A percentile compares a stretch with the other conserved stretches of the same genome.
These are phyloP conservation scores for Athene noctua DNA, from an alignment of 2,113 vertebrate genomes.

Conservation along the genomic window DNA sequence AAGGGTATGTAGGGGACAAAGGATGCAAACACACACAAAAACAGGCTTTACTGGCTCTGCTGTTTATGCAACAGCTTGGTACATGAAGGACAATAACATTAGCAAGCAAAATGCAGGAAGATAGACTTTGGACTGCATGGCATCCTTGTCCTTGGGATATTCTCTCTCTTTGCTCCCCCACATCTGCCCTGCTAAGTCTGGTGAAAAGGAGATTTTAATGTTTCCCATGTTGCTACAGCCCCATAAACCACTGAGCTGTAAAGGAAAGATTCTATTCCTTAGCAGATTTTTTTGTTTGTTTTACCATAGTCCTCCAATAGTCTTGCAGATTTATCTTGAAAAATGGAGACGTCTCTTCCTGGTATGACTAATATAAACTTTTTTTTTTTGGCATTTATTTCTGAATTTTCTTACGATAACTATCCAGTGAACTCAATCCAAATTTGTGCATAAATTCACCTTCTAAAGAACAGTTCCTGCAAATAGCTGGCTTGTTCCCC, in stretches of 20 bases:
- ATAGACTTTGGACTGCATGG: neutral
- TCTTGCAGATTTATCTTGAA: neutral
- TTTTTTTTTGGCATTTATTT: neutral
- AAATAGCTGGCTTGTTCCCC: neutral
- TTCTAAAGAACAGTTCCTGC: neutral
- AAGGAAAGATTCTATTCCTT: neutral
- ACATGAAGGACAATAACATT: neutral
- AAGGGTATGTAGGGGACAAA: constrained; percentile 40
- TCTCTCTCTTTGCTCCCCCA: neutral
- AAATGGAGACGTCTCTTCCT: neutral
- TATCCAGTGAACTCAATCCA: neutral
- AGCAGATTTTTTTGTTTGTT: neutral
- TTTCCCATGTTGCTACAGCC: neutral
- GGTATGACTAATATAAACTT: neutral
- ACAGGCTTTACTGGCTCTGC: neutral
- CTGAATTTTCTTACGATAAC: neutral
- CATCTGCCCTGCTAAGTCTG: neutral
- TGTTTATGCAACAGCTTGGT: neutral
- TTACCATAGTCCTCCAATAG: neutral
- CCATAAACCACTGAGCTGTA: neutral
- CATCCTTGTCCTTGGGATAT: neutral
- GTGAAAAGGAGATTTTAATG: neutral
- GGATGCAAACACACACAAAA: neutral
- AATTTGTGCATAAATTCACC: neutral
- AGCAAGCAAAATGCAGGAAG: neutral